A percentile compares a stretch with the other conserved stretches of the same genome.
Conservation (phyloP, 37 sponge, comb jelly and placozoan species). For the Chondrosia reniformis region DNA sequence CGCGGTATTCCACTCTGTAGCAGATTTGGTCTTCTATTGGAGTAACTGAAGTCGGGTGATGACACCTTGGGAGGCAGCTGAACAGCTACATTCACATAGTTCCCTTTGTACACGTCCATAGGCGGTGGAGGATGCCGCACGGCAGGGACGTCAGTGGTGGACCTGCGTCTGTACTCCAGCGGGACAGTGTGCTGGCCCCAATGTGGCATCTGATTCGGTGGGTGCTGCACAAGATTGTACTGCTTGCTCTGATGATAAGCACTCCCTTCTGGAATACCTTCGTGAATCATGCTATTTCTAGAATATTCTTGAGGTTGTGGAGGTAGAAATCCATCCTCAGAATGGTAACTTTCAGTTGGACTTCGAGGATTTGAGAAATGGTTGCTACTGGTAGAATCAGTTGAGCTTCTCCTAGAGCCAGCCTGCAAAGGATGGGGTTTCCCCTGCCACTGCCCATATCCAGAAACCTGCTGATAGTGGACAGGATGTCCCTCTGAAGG, state of each 20-base stretch:
- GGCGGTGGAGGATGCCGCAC: neutral
- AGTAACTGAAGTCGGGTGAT: neutral
- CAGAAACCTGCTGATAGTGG: neutral
- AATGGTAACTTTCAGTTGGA: constrained; percentile 4
- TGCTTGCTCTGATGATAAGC: neutral
- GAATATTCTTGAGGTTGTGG: neutral
- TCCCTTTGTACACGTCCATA: neutral
- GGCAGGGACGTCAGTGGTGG: neutral
- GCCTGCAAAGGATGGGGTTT: neutral
- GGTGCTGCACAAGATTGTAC: neutral
- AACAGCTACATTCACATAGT: too few species aligned
- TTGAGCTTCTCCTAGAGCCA: neutral
- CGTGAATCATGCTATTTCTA: neutral
- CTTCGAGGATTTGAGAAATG: constrained; percentile 12
- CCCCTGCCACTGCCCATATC: neutral
- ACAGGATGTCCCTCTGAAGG: constrained; percentile 7
- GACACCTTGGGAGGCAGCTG: too few species aligned
- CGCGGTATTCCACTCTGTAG: neutral
- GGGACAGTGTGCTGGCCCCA: too few species aligned
- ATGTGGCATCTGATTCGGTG: neutral
- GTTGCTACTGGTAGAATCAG: neutral
- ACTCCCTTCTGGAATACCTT: neutral
- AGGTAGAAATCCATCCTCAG: neutral
- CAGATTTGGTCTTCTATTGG: neutral
- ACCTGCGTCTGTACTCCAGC: constrained; percentile 6